Evolutionary conservation across 2,797 vertebrate genomes (phyloP), one percentile per base, ranked within the genome.

Genomic region (Acanthiza pusilla): DNA sequence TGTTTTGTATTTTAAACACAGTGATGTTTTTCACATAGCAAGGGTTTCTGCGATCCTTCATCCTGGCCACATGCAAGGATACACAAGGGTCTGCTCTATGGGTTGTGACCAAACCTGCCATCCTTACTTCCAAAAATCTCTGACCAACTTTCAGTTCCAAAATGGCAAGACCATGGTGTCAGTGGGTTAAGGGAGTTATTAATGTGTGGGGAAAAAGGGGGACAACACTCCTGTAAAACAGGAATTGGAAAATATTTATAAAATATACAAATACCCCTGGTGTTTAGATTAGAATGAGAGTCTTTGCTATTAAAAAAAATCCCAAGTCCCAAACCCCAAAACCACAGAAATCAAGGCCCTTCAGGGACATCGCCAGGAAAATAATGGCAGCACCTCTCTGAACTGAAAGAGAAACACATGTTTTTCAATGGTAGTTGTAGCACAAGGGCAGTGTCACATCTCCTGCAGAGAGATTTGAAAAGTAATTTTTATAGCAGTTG

Each of bases 401-500:
- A 67, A 70, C 29, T 40, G 57, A 34, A 54, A 38, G 76, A 93
- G 77, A 58, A 90, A 23, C 16, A 58, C 16, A 30, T 2, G 2
- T 77, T 96, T 93, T 90, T 88, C 73, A 86, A 51, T 4, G 25
- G 32, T 73, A 67, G 45, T 71, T 88, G 21, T 70, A 88, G 81
- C 38, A 91, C 63, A 50, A 86, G 60, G 67, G 50, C 76, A 73
- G 20, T 91, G 88, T 84, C 91, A 73, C 55, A 53, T 92, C 87
- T 94, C 92, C 79, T 91, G 76, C 67, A 79, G 89, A 57, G 94
- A 76, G 91, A 76, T 88, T 91, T 81, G 70, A 86, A 86, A 95
- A 91, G 60, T 61, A 32, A n/a, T 93, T 94, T 94, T 91, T 94
- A 58, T 53, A 94, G 71, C 74, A 94, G 63, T 67, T 89, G 89